Base-by-base conservation (phyloP, 2,113 vertebrate genomes). In the Oreochromis aureus region DNA sequence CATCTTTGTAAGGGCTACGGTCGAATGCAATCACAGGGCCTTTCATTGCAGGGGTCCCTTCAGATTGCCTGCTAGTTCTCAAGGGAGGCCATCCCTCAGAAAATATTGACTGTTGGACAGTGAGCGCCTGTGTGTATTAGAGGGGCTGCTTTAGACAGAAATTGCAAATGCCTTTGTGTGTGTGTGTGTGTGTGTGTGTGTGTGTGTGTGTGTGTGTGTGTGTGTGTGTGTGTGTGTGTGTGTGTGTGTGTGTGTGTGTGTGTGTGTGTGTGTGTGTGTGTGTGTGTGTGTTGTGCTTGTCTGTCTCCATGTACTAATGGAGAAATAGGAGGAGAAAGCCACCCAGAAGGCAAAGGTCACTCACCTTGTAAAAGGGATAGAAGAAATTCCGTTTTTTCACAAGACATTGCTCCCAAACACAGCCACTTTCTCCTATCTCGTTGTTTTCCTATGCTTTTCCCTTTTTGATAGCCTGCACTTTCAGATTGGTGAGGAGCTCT, bases 21-120 rank as follows among this genome's bases (percentile, higher is more conserved):
- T 96, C 94, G 94, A 96, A 96, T 89, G 95, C 96, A 97, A 96
- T 96, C 95, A 96, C 95, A 66, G 94, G 89, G 93, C 92, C 93
- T 96, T 96, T 96, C 94, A 95, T 95, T 93, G 93, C 93, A 69
- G 86, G 89, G 88, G 54, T 89, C 93, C 88, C 85, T 84, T 94
- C 86, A 94, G 95, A 97, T 96, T 96, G 95, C 94, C 91, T 95
- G 91, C 91, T 87, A 63, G 83, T 91, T 95, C 95, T 94, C 91
- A 7, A 78, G 94, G 94, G 95, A 95, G 94, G 91, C 81, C 87
- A 95, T 96, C 94, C 92, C 95, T 96, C 92, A 96, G 94, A 94
- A 96, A 95, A 96, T 96, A 97, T 96, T 96, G 96, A 96, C 96
- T 95, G 91, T 90, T 93, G 87, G 93, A 95, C 93, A 93, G 87